Conservation (phyloP, 2,113 vertebrate species). For the Rhadina sibilatrix region DNA sequence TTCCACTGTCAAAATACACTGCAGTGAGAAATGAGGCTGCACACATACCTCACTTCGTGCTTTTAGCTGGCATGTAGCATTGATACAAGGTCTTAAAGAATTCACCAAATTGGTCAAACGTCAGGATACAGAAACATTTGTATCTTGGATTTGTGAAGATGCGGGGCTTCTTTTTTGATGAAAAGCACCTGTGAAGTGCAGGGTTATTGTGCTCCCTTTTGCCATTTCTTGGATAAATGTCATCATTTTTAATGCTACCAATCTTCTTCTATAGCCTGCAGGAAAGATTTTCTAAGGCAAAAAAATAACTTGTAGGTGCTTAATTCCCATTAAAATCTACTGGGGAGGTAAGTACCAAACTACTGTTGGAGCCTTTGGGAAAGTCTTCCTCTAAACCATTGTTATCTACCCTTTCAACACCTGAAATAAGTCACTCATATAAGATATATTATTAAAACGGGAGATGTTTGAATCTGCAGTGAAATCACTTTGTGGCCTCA, state of each 20-base stretch:
- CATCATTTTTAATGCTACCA: constrained; percentile 61
- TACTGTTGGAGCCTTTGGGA: neutral
- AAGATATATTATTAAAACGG: constrained; percentile 5
- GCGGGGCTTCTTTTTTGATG: constrained; percentile 24
- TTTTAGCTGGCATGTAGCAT: neutral
- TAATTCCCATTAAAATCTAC: constrained; percentile 56
- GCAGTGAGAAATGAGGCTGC: neutral
- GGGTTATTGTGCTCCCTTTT: constrained; percentile 54
- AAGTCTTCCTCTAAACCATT: constrained; percentile 12
- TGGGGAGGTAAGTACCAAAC: constrained; percentile 5
- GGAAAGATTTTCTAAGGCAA: constrained; percentile 40
- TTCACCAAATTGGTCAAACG: constrained; percentile 14
- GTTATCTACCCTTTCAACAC: neutral
- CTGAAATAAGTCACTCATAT: neutral
- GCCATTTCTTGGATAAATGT: constrained; percentile 65
- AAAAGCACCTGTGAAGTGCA: constrained; percentile 32
- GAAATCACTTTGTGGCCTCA: neutral
- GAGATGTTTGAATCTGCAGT: neutral
- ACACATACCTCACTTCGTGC: neutral
- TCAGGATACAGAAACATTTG: constrained; percentile 12
- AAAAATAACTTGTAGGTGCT: constrained; percentile 45
- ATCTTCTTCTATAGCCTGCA: constrained; percentile 44
- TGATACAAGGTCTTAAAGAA: constrained; percentile 1
- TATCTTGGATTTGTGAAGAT: constrained; percentile 41
- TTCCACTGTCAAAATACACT: neutral